Conservation (phyloP, 2,888 invertebrate species). For the Melinaea menophilus region DNA sequence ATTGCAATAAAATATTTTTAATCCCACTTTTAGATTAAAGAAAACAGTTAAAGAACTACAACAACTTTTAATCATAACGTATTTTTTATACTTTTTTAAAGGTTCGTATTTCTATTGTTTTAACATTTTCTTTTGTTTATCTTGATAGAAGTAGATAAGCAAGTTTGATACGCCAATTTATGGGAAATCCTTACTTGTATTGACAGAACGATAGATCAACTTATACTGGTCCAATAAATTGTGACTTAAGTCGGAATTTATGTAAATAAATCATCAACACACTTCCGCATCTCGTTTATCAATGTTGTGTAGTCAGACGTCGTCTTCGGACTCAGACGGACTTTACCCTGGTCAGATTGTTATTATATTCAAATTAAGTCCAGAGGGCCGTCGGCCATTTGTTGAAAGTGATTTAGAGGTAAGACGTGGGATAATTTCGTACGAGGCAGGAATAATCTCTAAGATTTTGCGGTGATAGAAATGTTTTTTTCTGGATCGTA, state of each 20-base stretch:
- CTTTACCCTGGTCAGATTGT: constrained; percentile 29
- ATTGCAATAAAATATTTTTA: too few relatives aligned
- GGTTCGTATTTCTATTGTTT: neutral
- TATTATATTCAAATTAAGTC: constrained; percentile 40
- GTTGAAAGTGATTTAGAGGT: constrained; percentile 37
- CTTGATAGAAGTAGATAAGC: neutral
- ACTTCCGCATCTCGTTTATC: constrained; percentile 34
- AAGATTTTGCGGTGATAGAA: constrained; percentile 21
- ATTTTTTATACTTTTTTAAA: too few relatives aligned
- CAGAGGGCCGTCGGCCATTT: constrained; percentile 33
- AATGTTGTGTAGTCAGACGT: constrained; percentile 26
- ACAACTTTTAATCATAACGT: too few relatives aligned
- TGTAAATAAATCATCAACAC: constrained; percentile 37
- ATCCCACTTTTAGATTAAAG: too few relatives aligned
- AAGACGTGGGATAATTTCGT: constrained; percentile 31
- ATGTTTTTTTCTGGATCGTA: constrained; percentile 22
- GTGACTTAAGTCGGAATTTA: constrained; percentile 29
- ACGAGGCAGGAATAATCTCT: constrained; percentile 29
- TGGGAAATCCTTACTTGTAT: constrained; percentile 1
- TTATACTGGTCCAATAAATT: constrained; percentile 28
- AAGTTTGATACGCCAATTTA: neutral
- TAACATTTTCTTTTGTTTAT: neutral
- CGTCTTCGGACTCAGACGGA: constrained; percentile 28
- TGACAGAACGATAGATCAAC: neutral
- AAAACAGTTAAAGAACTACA: too few relatives aligned